Evolutionary conservation across 1,140 invertebrate genomes (phyloP).

Genomic region (Amyelois transitella): DNA sequence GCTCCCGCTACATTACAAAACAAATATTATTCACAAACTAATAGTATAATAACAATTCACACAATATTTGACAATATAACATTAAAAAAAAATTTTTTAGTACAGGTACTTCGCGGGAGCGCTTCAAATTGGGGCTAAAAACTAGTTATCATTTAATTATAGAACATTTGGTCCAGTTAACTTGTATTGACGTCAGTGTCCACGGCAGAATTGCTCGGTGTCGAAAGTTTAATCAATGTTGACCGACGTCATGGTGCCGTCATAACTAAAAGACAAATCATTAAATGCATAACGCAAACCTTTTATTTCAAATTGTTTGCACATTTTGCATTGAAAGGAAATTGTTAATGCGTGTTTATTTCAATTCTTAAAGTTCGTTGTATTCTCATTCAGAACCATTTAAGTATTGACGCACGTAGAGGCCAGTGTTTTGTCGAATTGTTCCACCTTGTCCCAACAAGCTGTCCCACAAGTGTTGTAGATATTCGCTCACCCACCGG

Average conservation of each 20-base stretch:
- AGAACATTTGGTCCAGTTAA: too few relatives aligned
- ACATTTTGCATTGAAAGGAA: not conserved
- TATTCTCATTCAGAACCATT: not conserved
- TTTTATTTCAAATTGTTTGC: not conserved
- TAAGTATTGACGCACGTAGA: not conserved
- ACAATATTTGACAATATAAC: too few relatives aligned
- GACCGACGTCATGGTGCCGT: not conserved
- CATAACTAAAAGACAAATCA: not conserved
- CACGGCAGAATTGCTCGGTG: not conserved
- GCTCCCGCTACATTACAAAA: too few relatives aligned
- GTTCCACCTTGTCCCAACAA: too few relatives aligned
- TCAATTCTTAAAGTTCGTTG: not conserved
- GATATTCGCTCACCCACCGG: too few relatives aligned
- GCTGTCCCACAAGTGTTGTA: too few relatives aligned
- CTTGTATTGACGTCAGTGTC: not conserved
- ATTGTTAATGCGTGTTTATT: not conserved
- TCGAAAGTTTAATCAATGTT: conserved; percentile 6
- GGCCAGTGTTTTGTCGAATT: not conserved
- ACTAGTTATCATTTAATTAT: too few relatives aligned
- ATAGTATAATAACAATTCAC: too few relatives aligned
- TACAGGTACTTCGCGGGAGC: too few relatives aligned
- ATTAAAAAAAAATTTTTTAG: too few relatives aligned
- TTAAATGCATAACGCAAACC: not conserved
- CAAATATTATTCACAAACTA: too few relatives aligned
- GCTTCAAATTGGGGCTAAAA: too few relatives aligned